phyloP scores from a whole-genome alignment of 2,113 vertebrate genomes.

The Uria lomvia region DNA sequence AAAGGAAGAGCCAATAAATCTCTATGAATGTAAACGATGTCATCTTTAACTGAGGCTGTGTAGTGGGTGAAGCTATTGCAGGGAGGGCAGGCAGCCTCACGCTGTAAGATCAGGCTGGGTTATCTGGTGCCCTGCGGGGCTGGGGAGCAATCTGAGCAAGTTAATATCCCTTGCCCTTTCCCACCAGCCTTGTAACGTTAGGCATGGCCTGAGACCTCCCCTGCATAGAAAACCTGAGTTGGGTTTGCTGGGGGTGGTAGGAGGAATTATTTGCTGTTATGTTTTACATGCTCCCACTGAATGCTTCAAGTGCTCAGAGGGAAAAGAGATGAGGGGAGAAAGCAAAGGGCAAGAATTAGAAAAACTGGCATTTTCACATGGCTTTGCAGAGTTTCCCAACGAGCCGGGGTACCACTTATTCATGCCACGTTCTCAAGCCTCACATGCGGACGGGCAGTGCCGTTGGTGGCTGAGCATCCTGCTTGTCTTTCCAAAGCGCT shows the following conservation, averaged over 20 bases:
- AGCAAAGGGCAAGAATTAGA: neutral
- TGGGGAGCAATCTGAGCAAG: neutral
- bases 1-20: neutral
- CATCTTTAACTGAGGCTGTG: neutral
- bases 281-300: neutral
- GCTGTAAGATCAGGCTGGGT: neutral
- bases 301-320: neutral
- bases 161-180: neutral
- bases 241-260: neutral
- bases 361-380: neutral
- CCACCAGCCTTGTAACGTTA: neutral
- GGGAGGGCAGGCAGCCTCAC: neutral
- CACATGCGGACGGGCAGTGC: accelerated
- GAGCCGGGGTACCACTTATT: neutral
- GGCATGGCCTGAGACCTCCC: neutral
- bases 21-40: neutral
- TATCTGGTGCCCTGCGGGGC: neutral
- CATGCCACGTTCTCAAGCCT: too few species aligned
- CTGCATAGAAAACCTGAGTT: neutral
- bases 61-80: neutral
- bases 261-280: neutral
- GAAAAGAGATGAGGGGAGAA: neutral
- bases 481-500: accelerated
- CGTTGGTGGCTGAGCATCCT: neutral
- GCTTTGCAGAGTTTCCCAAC: neutral